These are phyloP conservation scores for Agonopterix heracliana DNA, from an alignment of 2,888 invertebrate genomes.

Conservation along the genomic window DNA sequence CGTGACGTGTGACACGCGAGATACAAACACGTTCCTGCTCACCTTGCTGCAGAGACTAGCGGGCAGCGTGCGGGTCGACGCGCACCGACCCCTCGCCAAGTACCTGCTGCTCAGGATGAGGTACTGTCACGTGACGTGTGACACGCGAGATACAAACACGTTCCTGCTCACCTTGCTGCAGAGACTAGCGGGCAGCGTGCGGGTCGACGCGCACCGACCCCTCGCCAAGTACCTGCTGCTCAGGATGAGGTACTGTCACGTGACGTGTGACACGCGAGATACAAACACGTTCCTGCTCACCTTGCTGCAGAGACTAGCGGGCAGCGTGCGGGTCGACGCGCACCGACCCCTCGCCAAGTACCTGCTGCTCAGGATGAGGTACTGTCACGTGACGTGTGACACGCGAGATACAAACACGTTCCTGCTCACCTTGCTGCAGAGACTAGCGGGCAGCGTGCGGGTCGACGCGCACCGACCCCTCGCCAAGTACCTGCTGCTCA, in stretches of 20 bases:
- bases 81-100: slow-evolving; percentile 88
- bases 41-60: slow-evolving; percentile 83
- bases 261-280: slow-evolving; percentile 36
- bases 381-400: neutral
- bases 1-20: slow-evolving; percentile 19
- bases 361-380: slow-evolving; percentile 85
- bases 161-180: slow-evolving; percentile 83
- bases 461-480: slow-evolving; percentile 92
- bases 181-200: slow-evolving; percentile 80
- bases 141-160: slow-evolving; percentile 55
- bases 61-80: slow-evolving; percentile 84
- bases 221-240: slow-evolving; percentile 87
- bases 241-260: slow-evolving; percentile 78
- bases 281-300: too few relatives aligned
- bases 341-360: slow-evolving; percentile 90
- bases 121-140: slow-evolving; percentile 24
- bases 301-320: slow-evolving; percentile 83
- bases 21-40: too few relatives aligned
- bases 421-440: slow-evolving; percentile 82
- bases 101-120: slow-evolving; percentile 89
- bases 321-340: slow-evolving; percentile 85
- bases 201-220: slow-evolving; percentile 90
- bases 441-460: slow-evolving; percentile 81
- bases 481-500: slow-evolving; percentile 86
- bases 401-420: too few relatives aligned